phyloP scores from a whole-genome alignment of 2,113 vertebrate genomes.

The Tragelaphus imberbis region DNA sequence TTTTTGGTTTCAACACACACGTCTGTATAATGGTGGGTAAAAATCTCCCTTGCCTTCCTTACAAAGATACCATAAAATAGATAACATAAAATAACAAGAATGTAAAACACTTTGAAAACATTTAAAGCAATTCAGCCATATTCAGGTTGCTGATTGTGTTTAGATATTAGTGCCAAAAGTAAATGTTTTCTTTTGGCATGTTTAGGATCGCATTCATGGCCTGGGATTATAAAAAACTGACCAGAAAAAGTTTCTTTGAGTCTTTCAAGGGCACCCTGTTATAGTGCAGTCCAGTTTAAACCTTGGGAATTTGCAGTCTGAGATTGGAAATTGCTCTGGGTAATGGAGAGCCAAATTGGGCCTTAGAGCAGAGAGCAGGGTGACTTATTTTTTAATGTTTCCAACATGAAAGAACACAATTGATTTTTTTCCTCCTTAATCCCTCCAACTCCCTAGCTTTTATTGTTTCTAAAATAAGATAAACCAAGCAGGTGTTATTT shows the following conservation, averaged over 20 bases:
- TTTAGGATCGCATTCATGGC: not conserved
- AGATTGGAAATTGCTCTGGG: constrained; percentile 65
- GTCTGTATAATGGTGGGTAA: not conserved
- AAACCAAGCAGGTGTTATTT: constrained; percentile 74
- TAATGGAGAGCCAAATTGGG: constrained; percentile 65
- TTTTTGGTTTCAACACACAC: not conserved
- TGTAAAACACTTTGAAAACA: not conserved
- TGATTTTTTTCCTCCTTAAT: constrained; percentile 67
- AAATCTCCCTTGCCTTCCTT: not conserved
- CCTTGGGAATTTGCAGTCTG: constrained; percentile 56
- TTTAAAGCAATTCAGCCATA: not conserved
- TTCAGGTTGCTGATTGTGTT: not conserved
- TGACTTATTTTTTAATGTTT: constrained; percentile 73
- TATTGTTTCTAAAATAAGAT: constrained; percentile 74
- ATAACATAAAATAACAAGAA: not conserved
- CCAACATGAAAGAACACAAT: constrained; percentile 67
- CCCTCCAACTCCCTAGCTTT: constrained; percentile 69
- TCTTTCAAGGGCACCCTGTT: constrained; percentile 50
- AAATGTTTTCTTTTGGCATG: not conserved
- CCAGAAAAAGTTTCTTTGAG: constrained; percentile 30
- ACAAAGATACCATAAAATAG: not conserved
- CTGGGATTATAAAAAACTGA: constrained; percentile 17
- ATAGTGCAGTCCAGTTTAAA: constrained; percentile 50
- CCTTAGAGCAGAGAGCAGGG: constrained; percentile 47
- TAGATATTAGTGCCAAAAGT: not conserved